Evolutionary conservation across 2,888 invertebrate genomes (phyloP).

Genomic region (Oligia strigilis): DNA sequence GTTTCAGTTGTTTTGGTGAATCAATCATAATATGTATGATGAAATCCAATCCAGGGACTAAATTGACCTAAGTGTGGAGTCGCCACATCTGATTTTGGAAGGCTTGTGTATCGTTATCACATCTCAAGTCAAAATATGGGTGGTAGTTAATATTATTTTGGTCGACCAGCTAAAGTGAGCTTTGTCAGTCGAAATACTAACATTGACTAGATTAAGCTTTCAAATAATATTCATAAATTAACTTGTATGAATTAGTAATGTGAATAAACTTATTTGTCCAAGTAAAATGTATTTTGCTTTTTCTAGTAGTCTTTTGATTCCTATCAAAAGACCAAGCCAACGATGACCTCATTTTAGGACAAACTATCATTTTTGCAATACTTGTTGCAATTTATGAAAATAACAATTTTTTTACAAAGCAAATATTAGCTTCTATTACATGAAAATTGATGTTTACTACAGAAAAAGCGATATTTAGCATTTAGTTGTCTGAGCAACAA

Average conservation of each 20-base stretch:
- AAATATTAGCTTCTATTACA: neutral
- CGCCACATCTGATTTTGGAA: neutral
- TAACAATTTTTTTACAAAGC: neutral
- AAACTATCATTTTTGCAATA: neutral
- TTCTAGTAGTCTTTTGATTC: neutral
- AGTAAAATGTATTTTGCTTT: neutral
- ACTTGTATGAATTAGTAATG: neutral
- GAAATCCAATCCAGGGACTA: neutral
- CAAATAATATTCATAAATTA: neutral
- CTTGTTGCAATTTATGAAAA: neutral
- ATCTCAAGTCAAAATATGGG: neutral
- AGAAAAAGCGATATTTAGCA: conserved; percentile 4
- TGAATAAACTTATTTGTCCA: neutral
- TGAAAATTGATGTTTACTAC: neutral
- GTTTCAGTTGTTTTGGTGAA: neutral
- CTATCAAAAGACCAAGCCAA: neutral
- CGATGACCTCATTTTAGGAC: neutral
- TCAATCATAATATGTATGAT: neutral
- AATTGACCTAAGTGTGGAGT: neutral
- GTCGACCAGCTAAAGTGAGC: neutral
- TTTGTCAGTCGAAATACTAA: neutral
- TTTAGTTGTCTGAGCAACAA: conserved; percentile 13
- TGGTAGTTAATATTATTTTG: neutral
- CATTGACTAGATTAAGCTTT: neutral
- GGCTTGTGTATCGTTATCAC: neutral